Evolutionary conservation across 2,113 vertebrate species (phyloP).

Genomic region (Bungarus multicinctus): DNA sequence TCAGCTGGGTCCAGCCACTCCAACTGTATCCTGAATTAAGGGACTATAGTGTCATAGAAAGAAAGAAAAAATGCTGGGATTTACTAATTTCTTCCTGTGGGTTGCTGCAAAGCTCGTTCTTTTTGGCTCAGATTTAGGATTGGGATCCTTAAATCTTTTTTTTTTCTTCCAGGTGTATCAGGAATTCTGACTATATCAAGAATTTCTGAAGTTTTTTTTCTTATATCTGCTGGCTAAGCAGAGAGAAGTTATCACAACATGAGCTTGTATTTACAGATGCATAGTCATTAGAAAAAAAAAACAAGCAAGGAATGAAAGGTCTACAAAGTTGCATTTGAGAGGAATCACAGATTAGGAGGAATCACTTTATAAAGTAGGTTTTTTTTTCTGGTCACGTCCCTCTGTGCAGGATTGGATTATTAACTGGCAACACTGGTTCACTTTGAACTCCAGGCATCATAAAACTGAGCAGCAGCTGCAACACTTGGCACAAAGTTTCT

Average conservation of each 20-base stretch:
- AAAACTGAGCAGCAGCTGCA: slow-evolving; percentile 73
- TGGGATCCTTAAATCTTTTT: slow-evolving; percentile 11
- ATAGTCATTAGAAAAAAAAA: slow-evolving; percentile 44
- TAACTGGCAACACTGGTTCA: slow-evolving; percentile 1
- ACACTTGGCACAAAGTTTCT: slow-evolving; percentile 67
- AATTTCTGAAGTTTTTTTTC: slow-evolving; percentile 6
- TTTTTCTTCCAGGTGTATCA: not conserved
- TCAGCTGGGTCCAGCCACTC: not conserved
- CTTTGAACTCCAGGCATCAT: slow-evolving; percentile 59
- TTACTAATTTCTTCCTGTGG: slow-evolving; percentile 39
- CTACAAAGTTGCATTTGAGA: slow-evolving; percentile 42
- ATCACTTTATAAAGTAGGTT: slow-evolving; percentile 5
- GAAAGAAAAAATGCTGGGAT: slow-evolving; percentile 20
- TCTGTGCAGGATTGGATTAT: slow-evolving; percentile 25
- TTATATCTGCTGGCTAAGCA: slow-evolving; percentile 19
- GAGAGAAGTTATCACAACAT: slow-evolving; percentile 20
- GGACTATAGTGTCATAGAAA: not conserved
- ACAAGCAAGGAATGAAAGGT: slow-evolving; percentile 41
- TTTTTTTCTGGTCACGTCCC: slow-evolving; percentile 54
- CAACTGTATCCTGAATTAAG: not conserved
- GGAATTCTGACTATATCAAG: not conserved
- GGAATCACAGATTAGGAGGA: slow-evolving; percentile 39
- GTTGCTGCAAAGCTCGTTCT: slow-evolving; percentile 25
- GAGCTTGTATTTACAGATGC: slow-evolving; percentile 3
- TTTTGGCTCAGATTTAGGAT: slow-evolving; percentile 1